Evolutionary conservation across 1,140 invertebrate species (phyloP), one percentile per base, ranked within the genome.

Genomic region (Drosophila sp.): DNA sequence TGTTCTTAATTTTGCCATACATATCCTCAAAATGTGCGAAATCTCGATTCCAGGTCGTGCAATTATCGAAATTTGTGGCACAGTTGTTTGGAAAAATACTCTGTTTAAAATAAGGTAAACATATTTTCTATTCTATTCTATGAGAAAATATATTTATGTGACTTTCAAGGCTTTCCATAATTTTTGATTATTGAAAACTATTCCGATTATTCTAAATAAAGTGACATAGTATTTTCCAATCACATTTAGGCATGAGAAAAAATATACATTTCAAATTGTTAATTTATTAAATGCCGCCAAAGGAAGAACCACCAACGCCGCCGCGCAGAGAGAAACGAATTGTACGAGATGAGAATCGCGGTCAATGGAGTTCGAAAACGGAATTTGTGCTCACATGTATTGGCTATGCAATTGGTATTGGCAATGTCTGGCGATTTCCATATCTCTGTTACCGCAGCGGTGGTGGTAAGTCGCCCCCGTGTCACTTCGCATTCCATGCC

Each of bases 361-460:
- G 92, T 50, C 72, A 80, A 23, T 97, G 96, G 96, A 93, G 91
- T 1, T 94, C 93, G 33, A 95, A 96, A 79, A 93, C 95, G 1
- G 96, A 97, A 92, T 97, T 96, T 92, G 83, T 97, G 10, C 92
- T 96, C 1, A 95, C 96, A 0, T 94, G 95, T 65, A 92, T 96
- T 50, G 96, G 91, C 30, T 96, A 96, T 87, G 95, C 95, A 23
- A 95, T 97, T 55, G 96, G 96, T n/a, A 94, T 96, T 44, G 95
- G 96, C 61, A 97, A 97, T 92, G 95, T 97, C 54, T 97, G 96
- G 96, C 92, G 96, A 57, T 97, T 97, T 92, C 96, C 96, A 17
- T 96, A 95, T 91, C 93, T 96, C 1, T 96, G 95, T 84, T 96
- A 96, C 89, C 89, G 91, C 54, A 92, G 89, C 58, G 91, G 91